Base-by-base conservation (phyloP, 2,113 vertebrate genomes). In the Pygoscelis antarcticus region DNA sequence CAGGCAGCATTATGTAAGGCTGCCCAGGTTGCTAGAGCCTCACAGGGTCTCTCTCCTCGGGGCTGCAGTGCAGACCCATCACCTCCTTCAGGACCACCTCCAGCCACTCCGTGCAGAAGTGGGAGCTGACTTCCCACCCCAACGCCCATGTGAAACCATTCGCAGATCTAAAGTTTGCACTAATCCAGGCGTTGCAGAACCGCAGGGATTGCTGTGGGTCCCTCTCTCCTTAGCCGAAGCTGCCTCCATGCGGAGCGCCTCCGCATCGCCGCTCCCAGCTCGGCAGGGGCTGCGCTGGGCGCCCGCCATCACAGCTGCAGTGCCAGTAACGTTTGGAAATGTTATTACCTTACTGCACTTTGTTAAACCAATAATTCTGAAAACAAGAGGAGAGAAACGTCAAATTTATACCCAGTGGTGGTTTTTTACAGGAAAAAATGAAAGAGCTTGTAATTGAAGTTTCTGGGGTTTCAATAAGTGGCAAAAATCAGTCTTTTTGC, bases 161-260 rank as follows among this genome's bases (percentile, higher is more conserved):
- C 5, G 4, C 36, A 20, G 7, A 18, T 36, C 16, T 34, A 4
- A n/a, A 19, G 19, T 5, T 5, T 18, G 44, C 3, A 8, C 13
- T 44, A 25, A 16, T 12, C 44, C 60, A 40, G 57, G 8, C 2
- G 3, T 1, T 32, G 52, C n/a, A 34, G 66, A 42, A 7, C n/a
- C 1, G 2, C 55, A 21, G 42, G 60, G 46, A 13, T 7, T 2
- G 11, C 19, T 29, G n/a, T 11, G 5, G 3, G 12, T 69, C 27
- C 42, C 21, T 34, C 54, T 81, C 79, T 94, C 52, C 83, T 85
- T 75, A 76, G 36, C 72, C 38, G 14, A 83, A 94, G 78, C 87
- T 96, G 97, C 97, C 96, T 82, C 91, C 96, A 7, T 95, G 96
- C 81, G 94, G 96, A 86, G 18, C 7, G 55, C 21, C 8, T 10